phyloP scores from a whole-genome alignment of 1,140 invertebrate species.

The Ips typographus region DNA sequence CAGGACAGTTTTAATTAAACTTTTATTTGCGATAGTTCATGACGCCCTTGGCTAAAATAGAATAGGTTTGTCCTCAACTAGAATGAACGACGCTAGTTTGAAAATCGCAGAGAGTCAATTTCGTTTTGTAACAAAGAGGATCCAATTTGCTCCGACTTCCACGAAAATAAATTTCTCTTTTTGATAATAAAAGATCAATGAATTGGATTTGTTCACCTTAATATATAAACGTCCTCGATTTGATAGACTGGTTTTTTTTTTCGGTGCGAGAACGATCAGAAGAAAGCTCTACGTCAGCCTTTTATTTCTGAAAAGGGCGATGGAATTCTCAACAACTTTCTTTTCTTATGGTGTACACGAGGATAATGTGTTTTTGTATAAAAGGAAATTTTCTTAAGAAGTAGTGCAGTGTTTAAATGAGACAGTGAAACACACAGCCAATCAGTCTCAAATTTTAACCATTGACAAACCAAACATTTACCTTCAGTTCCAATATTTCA shows the following conservation, averaged over 20 bases:
- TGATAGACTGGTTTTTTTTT: conserved; percentile 45
- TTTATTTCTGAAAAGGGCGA: conserved; percentile 11
- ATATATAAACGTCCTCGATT: conserved; percentile 49
- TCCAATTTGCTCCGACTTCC: conserved; percentile 14
- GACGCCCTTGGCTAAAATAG: not conserved
- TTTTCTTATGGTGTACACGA: not conserved
- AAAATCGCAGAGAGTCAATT: too few species aligned
- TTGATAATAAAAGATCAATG: conserved; percentile 47
- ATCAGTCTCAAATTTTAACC: too few species aligned
- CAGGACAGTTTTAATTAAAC: not conserved
- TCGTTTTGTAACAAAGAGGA: not conserved
- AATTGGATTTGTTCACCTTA: conserved; percentile 46
- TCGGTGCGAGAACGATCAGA: conserved; percentile 38
- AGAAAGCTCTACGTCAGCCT: conserved; percentile 12
- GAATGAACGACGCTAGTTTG: too few species aligned
- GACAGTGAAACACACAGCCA: too few species aligned
- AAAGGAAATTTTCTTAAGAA: not conserved
- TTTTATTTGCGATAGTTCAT: not conserved
- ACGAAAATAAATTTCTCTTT: conserved; percentile 31
- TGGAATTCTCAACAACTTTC: not conserved
- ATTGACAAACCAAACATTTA: too few species aligned
- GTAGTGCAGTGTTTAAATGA: too few species aligned
- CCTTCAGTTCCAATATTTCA: too few species aligned
- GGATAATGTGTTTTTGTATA: not conserved
- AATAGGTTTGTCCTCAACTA: too few species aligned